These are phyloP conservation scores for Venusia cambrica DNA, from an alignment of 2,888 invertebrate species.

Conservation along the genomic window DNA sequence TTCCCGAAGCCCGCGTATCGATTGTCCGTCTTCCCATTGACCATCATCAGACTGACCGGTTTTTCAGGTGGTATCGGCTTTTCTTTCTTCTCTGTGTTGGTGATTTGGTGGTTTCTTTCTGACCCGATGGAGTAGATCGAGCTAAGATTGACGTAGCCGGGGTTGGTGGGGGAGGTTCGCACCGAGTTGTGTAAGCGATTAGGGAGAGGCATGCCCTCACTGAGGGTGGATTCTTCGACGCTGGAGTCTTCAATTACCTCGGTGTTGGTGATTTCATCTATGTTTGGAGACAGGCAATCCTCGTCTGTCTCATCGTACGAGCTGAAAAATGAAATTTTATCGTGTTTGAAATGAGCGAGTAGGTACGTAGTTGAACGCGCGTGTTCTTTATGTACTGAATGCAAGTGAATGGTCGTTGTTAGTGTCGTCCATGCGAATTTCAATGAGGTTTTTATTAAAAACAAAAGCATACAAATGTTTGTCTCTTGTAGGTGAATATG, in stretches of 20 bases:
- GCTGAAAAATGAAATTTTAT: constrained; percentile 65
- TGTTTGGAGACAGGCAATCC: constrained; percentile 84
- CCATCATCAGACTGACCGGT: constrained; percentile 73
- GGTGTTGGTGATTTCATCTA: constrained; percentile 82
- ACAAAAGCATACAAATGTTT: constrained; percentile 60
- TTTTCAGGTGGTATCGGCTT: constrained; percentile 75
- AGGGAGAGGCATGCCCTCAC: constrained; percentile 49
- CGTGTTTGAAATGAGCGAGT: too few species aligned
- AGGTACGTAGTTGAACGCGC: too few species aligned
- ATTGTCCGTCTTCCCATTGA: constrained; percentile 70
- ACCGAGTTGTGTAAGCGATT: constrained; percentile 19
- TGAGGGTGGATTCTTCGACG: constrained; percentile 66
- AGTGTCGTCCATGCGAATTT: constrained; percentile 67
- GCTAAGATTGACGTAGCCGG: constrained; percentile 69
- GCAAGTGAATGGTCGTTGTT: constrained; percentile 66
- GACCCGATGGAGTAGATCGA: constrained; percentile 69
- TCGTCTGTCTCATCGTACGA: constrained; percentile 86
- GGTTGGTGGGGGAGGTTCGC: constrained; percentile 33
- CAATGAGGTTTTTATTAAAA: constrained; percentile 53
- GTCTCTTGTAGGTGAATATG: constrained; percentile 29
- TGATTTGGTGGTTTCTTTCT: constrained; percentile 41
- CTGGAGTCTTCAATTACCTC: constrained; percentile 72
- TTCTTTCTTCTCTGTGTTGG: constrained; percentile 60
- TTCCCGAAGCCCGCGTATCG: constrained; percentile 65
- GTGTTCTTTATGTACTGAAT: constrained; percentile 67